Percentiles rank a stretch among this genome's conserved stretches.
Conservation (phyloP, 1,140 invertebrate species). For the Leguminivora glycinivorella region DNA sequence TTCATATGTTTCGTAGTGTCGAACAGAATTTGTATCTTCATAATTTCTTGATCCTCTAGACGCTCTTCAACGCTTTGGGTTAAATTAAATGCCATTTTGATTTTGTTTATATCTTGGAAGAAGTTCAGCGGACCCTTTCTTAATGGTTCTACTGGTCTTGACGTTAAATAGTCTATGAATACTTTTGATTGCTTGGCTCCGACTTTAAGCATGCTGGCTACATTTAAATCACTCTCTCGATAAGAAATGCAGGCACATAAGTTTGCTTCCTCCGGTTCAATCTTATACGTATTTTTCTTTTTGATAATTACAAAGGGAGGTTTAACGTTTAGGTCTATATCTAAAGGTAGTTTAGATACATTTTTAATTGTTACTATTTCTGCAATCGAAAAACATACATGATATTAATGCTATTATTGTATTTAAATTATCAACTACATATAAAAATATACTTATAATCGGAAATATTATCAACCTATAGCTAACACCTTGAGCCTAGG, state of each 20-base stretch:
- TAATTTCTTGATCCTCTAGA: slow-evolving; percentile 66
- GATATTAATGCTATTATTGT: not conserved
- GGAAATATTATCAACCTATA: too few relatives aligned
- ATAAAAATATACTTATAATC: too few relatives aligned
- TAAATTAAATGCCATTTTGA: slow-evolving; percentile 64
- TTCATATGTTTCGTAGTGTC: slow-evolving; percentile 65
- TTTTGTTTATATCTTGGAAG: slow-evolving; percentile 70
- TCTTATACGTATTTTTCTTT: slow-evolving; percentile 58
- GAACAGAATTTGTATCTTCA: slow-evolving; percentile 69
- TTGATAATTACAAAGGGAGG: slow-evolving; percentile 68
- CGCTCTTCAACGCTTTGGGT: slow-evolving; percentile 57
- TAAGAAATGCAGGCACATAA: slow-evolving; percentile 65
- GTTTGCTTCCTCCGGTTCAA: slow-evolving; percentile 51
- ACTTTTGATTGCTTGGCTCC: slow-evolving; percentile 45
- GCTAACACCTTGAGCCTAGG: too few relatives aligned
- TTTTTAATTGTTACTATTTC: slow-evolving; percentile 71
- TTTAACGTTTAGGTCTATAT: slow-evolving; percentile 62
- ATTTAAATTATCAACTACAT: not conserved
- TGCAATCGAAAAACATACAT: slow-evolving; percentile 39
- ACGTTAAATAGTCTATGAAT: slow-evolving; percentile 65
- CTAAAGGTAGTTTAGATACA: slow-evolving; percentile 63
- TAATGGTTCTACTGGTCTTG: slow-evolving; percentile 55
- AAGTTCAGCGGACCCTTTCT: slow-evolving; percentile 56
- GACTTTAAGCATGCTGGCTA: slow-evolving; percentile 46
- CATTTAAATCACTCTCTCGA: slow-evolving; percentile 58